Conservation (phyloP, 2,888 invertebrate species). For the Eupithecia exiguata region DNA sequence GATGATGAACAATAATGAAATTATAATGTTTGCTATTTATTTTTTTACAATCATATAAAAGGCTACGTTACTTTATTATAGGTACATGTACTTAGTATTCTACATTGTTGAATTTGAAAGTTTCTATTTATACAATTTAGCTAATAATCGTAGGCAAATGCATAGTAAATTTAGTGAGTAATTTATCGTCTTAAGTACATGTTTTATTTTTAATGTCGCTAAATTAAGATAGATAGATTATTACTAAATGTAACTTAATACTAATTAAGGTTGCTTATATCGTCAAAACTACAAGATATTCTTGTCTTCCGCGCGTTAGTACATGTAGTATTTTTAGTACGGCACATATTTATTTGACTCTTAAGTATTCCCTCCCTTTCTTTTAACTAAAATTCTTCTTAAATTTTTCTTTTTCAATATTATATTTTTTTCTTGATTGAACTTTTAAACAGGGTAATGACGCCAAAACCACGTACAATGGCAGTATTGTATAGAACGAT, state of each 20-base stretch:
- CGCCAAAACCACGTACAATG: too few species aligned
- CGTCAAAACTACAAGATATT: neutral
- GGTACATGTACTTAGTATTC: constrained; percentile 30
- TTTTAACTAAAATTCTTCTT: neutral
- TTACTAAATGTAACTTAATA: neutral
- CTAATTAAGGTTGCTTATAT: neutral
- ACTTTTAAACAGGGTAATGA: too few species aligned
- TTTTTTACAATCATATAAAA: constrained; percentile 8
- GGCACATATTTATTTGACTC: neutral
- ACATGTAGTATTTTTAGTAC: neutral
- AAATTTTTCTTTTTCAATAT: neutral
- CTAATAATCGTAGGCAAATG: constrained; percentile 17
- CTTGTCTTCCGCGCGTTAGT: too few species aligned
- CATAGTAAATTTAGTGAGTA: constrained; percentile 9
- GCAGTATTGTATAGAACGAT: too few species aligned
- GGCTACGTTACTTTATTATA: constrained; percentile 6
- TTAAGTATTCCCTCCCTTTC: neutral
- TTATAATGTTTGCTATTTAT: constrained; percentile 19
- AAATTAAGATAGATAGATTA: neutral
- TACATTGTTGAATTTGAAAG: constrained; percentile 29
- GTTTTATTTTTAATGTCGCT: neutral
- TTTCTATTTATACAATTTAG: constrained; percentile 30
- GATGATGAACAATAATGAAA: constrained; percentile 42
- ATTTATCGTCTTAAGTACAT: neutral
- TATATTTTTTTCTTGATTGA: too few species aligned